These are phyloP conservation scores for Malaclemys terrapin DNA, from an alignment of 2,113 vertebrate genomes.

Conservation along the genomic window DNA sequence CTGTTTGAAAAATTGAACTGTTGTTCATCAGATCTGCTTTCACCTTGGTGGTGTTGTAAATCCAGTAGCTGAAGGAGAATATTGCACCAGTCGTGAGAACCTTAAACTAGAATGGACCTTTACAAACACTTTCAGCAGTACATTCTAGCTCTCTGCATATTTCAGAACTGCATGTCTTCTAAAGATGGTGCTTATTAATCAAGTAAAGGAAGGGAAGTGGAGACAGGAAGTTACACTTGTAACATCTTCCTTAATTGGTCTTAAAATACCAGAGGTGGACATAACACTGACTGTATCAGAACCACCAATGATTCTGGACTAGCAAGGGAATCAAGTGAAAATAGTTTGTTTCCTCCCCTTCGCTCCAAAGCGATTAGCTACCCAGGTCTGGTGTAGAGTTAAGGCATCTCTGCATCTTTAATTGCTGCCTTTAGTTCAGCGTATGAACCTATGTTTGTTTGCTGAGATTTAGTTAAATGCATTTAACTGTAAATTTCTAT, in stretches of 20 bases:
- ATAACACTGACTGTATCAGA: background rate
- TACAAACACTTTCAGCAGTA: fast-evolving
- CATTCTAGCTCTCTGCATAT: fast-evolving
- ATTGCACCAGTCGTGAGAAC: background rate
- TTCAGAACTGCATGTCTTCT: background rate
- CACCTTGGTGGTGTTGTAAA: fast-evolving
- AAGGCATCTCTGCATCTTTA: background rate
- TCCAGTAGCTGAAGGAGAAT: background rate
- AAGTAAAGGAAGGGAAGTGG: background rate
- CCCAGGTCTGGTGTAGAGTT: background rate
- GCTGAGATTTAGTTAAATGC: constrained; percentile 10
- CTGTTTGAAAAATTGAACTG: background rate
- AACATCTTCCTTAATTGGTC: background rate
- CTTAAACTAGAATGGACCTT: background rate
- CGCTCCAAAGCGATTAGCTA: background rate
- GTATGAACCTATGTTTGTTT: background rate
- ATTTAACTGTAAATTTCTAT: background rate
- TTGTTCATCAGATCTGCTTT: background rate
- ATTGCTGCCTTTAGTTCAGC: background rate
- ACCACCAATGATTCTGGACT: background rate
- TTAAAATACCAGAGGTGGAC: background rate
- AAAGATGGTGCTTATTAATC: background rate
- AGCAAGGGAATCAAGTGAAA: background rate
- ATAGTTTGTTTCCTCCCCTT: background rate
- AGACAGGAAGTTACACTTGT: background rate